Percentiles rank a stretch among this genome's conserved stretches.
Conservation (phyloP, 1,140 invertebrate species). For the Camponotus pennsylvanicus region DNA sequence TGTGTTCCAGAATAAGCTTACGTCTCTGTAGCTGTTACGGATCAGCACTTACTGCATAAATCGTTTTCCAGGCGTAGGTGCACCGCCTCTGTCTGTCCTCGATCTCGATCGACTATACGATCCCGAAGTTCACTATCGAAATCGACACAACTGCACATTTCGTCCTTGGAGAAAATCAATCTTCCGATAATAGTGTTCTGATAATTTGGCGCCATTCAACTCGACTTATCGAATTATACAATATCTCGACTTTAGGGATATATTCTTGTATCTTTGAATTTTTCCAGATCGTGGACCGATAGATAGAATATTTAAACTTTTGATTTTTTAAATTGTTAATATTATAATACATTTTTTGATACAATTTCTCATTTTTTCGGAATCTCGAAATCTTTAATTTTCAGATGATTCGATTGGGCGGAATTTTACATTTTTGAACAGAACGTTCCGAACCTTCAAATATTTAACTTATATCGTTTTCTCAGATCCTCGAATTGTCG, state of each 20-base stretch:
- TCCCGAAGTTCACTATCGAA: conserved; percentile 48
- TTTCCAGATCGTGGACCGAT: background rate
- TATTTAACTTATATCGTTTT: conserved; percentile 35
- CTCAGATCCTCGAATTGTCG: conserved; percentile 32
- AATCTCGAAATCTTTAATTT: conserved; percentile 7
- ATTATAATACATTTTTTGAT: background rate
- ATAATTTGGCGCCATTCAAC: conserved; percentile 4
- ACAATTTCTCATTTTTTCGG: background rate
- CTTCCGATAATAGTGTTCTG: background rate
- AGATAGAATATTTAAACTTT: background rate
- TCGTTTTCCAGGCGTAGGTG: conserved; percentile 59
- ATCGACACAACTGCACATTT: conserved; percentile 1
- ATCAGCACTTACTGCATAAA: conserved; percentile 73
- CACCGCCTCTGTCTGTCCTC: conserved; percentile 12
- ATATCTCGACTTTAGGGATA: background rate
- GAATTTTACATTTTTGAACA: background rate
- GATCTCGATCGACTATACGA: conserved; percentile 63
- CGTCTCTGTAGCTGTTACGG: conserved; percentile 74
- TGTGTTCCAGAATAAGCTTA: conserved; percentile 76
- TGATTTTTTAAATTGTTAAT: background rate
- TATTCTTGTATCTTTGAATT: background rate
- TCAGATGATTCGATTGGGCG: background rate
- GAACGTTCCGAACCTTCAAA: background rate
- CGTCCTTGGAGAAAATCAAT: conserved; percentile 14
- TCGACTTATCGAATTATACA: conserved; percentile 21